Evolutionary conservation across 2,888 invertebrate species (phyloP).

Genomic region (Parnassius mnemosyne): DNA sequence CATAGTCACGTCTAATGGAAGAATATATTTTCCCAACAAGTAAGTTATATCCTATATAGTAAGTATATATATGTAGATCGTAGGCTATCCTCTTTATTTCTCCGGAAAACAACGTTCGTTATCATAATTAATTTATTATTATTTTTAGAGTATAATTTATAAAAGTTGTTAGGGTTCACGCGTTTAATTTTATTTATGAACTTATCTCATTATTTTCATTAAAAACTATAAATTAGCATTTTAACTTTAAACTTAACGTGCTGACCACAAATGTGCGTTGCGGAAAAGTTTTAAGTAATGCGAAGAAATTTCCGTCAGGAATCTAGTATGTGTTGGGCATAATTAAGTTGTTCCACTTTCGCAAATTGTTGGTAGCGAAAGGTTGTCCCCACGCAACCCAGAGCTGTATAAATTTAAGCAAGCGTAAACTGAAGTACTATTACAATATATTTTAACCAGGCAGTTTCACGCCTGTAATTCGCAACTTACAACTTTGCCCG

Average conservation of each 20-base stretch:
- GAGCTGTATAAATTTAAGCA: constrained; percentile 55
- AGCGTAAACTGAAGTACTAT: constrained; percentile 52
- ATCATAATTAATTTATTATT: no score
- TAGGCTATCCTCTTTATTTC: no score
- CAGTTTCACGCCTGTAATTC: constrained; percentile 57
- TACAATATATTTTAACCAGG: constrained; percentile 62
- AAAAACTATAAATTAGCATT: not conserved
- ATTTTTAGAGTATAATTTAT: no score
- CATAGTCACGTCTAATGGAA: no score
- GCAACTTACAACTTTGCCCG: constrained; percentile 63
- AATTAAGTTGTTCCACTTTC: constrained; percentile 29
- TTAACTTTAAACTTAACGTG: constrained; percentile 16
- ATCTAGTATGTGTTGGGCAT: constrained; percentile 26
- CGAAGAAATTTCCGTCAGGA: constrained; percentile 28
- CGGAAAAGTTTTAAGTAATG: constrained; percentile 25
- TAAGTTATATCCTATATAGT: no score
- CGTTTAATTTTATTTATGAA: no score
- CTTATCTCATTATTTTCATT: no score
- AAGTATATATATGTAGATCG: no score
- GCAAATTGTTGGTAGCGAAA: constrained; percentile 35
- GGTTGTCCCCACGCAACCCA: constrained; percentile 38
- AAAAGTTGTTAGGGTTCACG: no score
- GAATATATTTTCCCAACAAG: no score
- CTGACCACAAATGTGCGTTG: constrained; percentile 24
- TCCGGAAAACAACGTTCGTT: no score